phyloP scores from a whole-genome alignment of 2,888 invertebrate genomes.

The Nemurella pictetii region DNA sequence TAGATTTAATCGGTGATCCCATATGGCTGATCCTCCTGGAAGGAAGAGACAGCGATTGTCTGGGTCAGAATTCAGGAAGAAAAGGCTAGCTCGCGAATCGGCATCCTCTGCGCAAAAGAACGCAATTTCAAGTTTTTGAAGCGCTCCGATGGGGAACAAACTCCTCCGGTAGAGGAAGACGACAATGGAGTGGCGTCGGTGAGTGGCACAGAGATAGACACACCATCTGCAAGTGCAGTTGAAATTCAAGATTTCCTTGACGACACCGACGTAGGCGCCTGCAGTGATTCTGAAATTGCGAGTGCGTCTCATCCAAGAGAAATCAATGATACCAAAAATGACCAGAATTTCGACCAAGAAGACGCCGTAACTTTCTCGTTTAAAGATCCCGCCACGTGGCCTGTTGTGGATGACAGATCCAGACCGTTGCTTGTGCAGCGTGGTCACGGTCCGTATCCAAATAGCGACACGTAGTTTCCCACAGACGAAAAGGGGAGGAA shows the following conservation, averaged over 20 bases:
- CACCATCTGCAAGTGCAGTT: neutral
- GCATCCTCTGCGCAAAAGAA: neutral
- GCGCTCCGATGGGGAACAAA: neutral
- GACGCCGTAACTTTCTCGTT: neutral
- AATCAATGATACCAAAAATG: neutral
- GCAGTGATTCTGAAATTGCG: neutral
- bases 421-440: neutral
- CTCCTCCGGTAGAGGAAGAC: neutral
- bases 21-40: constrained; percentile 12
- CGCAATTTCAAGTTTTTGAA: neutral
- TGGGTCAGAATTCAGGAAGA: neutral
- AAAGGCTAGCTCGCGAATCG: neutral
- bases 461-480: constrained; percentile 38
- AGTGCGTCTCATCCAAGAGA: neutral
- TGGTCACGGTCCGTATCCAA: constrained; percentile 35
- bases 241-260: neutral
- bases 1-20: neutral
- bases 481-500: constrained; percentile 39
- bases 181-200: neutral
- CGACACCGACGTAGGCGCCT: neutral
- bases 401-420: neutral
- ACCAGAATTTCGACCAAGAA: neutral
- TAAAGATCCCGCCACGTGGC: neutral
- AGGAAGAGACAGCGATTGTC: constrained; percentile 3
- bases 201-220: neutral